Conservation (phyloP, 2,113 vertebrate species). For the Leptocoma aspasia region DNA sequence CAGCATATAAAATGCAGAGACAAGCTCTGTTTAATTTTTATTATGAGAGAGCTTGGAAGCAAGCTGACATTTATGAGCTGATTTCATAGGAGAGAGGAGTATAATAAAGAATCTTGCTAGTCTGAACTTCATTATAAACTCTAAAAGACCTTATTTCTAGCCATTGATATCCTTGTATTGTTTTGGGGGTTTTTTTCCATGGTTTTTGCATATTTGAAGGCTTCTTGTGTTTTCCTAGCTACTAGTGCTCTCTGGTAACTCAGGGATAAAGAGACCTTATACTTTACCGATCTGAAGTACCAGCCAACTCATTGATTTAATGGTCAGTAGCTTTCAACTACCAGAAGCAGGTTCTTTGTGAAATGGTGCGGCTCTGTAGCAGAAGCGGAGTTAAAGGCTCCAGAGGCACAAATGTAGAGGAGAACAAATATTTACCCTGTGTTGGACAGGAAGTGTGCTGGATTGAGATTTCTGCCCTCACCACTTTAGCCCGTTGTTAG, state of each 20-base stretch:
- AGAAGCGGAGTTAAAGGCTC: background rate
- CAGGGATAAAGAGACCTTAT: background rate
- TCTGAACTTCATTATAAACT: background rate
- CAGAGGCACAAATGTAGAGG: background rate
- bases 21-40: conserved; percentile 20
- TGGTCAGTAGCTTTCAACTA: background rate
- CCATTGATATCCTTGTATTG: background rate
- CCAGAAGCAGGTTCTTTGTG: background rate
- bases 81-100: background rate
- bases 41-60: background rate
- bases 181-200: background rate
- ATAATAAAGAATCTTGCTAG: background rate
- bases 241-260: background rate
- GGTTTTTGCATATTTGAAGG: background rate
- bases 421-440: conserved; percentile 40
- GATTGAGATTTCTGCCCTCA: background rate
- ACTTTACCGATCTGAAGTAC: background rate
- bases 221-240: background rate
- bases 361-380: background rate
- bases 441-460: background rate
- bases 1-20: background rate
- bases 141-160: background rate
- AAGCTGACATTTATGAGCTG: conserved; percentile 27
- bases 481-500: background rate
- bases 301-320: background rate